phyloP scores from a whole-genome alignment of 1,140 invertebrate genomes.

The Calephelis nemesis region DNA sequence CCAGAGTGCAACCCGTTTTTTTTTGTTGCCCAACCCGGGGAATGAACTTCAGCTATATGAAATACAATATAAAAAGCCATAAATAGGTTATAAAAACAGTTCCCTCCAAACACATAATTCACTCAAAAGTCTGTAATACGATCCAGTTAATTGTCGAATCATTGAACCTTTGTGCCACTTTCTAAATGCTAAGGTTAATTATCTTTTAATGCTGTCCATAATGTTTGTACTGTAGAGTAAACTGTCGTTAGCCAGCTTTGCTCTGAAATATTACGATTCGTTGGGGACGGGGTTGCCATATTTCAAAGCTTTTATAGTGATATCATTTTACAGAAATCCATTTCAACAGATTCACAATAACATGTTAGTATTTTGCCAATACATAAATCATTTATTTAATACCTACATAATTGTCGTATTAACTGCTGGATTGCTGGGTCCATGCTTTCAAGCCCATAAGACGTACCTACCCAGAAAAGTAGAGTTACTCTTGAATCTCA shows the following conservation, averaged over 20 bases:
- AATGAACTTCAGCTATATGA: too few species aligned
- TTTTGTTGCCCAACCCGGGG: too few species aligned
- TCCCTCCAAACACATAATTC: background rate
- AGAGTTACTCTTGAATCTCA: too few species aligned
- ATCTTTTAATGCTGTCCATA: conserved; percentile 14
- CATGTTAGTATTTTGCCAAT: too few species aligned
- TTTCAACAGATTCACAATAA: background rate
- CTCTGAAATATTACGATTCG: background rate
- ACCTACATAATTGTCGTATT: too few species aligned
- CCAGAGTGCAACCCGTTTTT: too few species aligned
- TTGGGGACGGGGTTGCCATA: background rate
- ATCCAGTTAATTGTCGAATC: conserved; percentile 19
- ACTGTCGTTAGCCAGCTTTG: conserved; percentile 8
- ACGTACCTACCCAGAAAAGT: too few species aligned
- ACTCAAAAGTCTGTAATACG: background rate
- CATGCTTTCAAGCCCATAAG: too few species aligned
- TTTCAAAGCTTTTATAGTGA: background rate
- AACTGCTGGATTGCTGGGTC: too few species aligned
- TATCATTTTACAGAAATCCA: background rate
- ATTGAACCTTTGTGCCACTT: conserved; percentile 19
- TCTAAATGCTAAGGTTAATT: conserved; percentile 24
- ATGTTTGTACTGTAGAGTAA: conserved; percentile 14
- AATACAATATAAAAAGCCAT: too few species aligned
- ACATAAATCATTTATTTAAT: too few species aligned
- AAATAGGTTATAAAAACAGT: background rate